Evolutionary conservation across 2,797 vertebrate species (phyloP).

Genomic region (Aphelocoma californica): DNA sequence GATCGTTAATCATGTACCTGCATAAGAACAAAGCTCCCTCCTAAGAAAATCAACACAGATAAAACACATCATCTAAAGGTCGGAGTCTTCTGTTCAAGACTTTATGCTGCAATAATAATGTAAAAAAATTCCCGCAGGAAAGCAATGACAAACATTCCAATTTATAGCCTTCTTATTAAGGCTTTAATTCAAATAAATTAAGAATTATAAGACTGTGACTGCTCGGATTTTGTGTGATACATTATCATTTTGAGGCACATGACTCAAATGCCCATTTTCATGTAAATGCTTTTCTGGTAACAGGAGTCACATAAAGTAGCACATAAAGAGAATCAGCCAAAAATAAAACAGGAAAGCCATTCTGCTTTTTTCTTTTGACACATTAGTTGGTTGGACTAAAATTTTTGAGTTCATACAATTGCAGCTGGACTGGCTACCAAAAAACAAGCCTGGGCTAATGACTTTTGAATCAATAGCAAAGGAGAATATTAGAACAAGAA

Average conservation of each 20-base stretch:
- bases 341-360: background rate
- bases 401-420: background rate
- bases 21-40: background rate
- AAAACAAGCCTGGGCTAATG: background rate
- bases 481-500: background rate
- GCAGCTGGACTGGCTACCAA: background rate
- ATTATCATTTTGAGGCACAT: background rate
- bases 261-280: background rate
- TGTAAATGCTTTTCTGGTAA: background rate
- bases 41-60: background rate
- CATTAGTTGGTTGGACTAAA: background rate
- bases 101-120: background rate
- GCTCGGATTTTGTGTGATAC: background rate
- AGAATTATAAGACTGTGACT: background rate
- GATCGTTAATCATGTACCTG: background rate
- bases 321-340: background rate
- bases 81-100: background rate
- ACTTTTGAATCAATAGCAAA: background rate
- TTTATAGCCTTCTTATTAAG: background rate
- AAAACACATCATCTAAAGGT: background rate
- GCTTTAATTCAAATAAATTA: background rate
- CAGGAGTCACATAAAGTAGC: background rate
- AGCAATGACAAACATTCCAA: background rate
- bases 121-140: background rate
- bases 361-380: background rate